Conservation (phyloP, 2,113 vertebrate species). For the Malurus cyaneus region DNA sequence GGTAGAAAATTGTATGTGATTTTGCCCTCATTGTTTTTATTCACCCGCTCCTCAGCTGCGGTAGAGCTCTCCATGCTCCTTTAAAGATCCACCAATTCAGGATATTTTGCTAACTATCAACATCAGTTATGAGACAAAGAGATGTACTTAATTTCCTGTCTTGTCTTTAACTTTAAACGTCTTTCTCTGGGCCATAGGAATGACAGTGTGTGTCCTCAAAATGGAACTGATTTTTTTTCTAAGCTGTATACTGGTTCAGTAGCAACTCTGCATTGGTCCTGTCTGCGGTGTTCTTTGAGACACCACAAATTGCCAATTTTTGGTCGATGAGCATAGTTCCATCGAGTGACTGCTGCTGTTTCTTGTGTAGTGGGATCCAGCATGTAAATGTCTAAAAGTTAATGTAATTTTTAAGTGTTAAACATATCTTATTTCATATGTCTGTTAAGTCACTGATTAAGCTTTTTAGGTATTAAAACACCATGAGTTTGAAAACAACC, state of each 20-base stretch:
- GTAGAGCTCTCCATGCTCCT: not conserved
- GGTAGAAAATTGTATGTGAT: not conserved
- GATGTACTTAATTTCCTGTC: not conserved
- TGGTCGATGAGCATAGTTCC: accelerated
- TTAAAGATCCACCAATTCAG: not conserved
- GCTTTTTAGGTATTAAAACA: not conserved
- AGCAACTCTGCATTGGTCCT: not conserved
- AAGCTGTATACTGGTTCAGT: not conserved
- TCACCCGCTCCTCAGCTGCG: not conserved
- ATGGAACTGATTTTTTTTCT: not conserved
- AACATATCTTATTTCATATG: not conserved
- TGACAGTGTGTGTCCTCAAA: not conserved
- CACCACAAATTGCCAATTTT: not conserved
- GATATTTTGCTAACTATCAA: not conserved
- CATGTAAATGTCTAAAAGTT: not conserved
- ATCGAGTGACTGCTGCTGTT: not conserved
- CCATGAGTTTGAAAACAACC: not conserved
- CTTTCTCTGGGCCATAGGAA: not conserved
- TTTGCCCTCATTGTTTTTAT: not conserved
- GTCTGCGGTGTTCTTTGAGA: not conserved
- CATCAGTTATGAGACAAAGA: not conserved
- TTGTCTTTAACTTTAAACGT: not conserved
- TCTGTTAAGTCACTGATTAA: not conserved
- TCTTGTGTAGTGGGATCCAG: accelerated
- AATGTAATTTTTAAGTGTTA: not conserved